These are phyloP conservation scores for Orius laevigatus DNA, from an alignment of 1,140 invertebrate species.

Conservation along the genomic window DNA sequence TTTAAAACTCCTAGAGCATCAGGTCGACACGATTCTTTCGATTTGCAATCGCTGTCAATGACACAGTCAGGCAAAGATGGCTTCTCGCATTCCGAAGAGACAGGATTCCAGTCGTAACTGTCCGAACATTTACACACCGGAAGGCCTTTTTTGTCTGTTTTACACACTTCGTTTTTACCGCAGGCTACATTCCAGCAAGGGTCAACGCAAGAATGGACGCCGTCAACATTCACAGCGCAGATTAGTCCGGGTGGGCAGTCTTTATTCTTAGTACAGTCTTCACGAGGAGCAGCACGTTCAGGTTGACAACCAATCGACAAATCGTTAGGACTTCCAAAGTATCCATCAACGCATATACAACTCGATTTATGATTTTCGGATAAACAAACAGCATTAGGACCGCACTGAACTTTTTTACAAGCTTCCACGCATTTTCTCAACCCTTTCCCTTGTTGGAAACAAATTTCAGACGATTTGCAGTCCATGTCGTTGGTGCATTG, in stretches of 20 bases:
- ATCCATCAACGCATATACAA: conserved; percentile 68
- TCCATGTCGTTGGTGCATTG: conserved; percentile 64
- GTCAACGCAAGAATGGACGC: conserved; percentile 49
- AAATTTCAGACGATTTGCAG: conserved; percentile 65
- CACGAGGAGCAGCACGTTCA: conserved; percentile 30
- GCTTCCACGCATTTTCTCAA: conserved; percentile 67
- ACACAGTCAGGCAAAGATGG: conserved; percentile 67
- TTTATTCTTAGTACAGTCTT: conserved; percentile 45
- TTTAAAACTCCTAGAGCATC: conserved; percentile 73
- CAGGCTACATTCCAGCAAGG: conserved; percentile 63
- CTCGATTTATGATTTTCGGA: conserved; percentile 64
- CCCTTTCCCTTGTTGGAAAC: conserved; percentile 61
- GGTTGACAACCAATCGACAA: conserved; percentile 57
- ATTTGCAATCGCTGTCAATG: conserved; percentile 50
- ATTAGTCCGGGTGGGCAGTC: conserved; percentile 50
- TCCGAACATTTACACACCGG: conserved; percentile 60
- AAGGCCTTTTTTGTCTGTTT: conserved; percentile 40
- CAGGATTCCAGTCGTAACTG: conserved; percentile 65
- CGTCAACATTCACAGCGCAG: conserved; percentile 33
- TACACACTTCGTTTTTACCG: conserved; percentile 63
- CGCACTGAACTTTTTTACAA: conserved; percentile 72
- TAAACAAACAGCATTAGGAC: conserved; percentile 74
- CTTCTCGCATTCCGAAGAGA: conserved; percentile 62
- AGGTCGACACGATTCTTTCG: conserved; percentile 49
- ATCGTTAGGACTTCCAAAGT: conserved; percentile 61